Conservation (phyloP, 2,797 vertebrate species). For the Halcyon leucocephala region DNA sequence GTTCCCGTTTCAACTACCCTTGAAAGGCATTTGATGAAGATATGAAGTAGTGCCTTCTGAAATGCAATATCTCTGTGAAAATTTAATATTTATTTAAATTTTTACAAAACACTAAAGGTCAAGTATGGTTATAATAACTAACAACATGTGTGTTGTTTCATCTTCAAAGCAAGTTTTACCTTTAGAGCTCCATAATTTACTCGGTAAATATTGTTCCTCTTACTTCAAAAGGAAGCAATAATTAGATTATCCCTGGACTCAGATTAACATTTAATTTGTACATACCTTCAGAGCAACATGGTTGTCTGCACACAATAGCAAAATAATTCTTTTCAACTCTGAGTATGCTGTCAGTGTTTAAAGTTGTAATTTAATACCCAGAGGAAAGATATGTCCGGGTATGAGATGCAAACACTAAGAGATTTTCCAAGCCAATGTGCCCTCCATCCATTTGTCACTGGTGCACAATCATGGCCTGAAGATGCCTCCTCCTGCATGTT, state of each 20-base stretch:
- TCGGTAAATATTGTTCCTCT: conserved; percentile 58
- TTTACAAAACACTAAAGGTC: neutral
- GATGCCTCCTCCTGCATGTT: neutral
- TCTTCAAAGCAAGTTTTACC: conserved; percentile 71
- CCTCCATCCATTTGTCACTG: neutral
- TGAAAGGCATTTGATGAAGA: neutral
- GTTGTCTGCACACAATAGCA: conserved; percentile 37
- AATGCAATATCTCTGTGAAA: conserved; percentile 3
- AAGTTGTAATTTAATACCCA: conserved; percentile 35
- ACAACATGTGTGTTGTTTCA: conserved; percentile 53
- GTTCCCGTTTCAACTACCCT: neutral
- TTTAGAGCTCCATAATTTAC: conserved; percentile 56
- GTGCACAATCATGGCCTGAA: neutral
- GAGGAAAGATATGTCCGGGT: neutral
- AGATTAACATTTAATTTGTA: conserved; percentile 60
- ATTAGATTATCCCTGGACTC: conserved; percentile 59
- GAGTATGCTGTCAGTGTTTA: neutral
- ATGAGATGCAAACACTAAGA: neutral
- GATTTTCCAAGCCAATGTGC: neutral
- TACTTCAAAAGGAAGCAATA: conserved; percentile 70
- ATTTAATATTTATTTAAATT: conserved; percentile 2
- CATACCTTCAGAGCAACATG: conserved; percentile 26
- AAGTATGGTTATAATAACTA: conserved; percentile 22
- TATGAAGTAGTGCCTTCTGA: neutral
- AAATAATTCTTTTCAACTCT: conserved; percentile 43